Evolutionary conservation across 2,888 invertebrate genomes (phyloP).

Genomic region (Erebia aethiops): DNA sequence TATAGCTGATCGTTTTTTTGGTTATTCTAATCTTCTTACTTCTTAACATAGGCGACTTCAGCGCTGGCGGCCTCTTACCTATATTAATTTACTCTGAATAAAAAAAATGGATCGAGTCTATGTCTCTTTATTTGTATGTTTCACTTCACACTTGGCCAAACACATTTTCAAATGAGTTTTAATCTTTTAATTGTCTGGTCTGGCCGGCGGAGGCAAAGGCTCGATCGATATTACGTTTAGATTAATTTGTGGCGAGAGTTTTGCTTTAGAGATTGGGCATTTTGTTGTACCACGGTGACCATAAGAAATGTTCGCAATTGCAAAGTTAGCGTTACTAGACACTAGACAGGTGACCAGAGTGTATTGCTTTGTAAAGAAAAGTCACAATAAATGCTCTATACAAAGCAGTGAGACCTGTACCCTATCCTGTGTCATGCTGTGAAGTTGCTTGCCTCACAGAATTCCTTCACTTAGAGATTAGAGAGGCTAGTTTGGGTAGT

Average conservation of each 20-base stretch:
- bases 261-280: slow-evolving; percentile 63
- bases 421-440: neutral
- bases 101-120: slow-evolving; percentile 70
- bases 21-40: slow-evolving; percentile 13
- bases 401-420: neutral
- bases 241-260: slow-evolving; percentile 75
- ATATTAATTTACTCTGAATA: slow-evolving; percentile 67
- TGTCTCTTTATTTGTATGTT: slow-evolving; percentile 59
- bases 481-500: slow-evolving; percentile 33
- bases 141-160: neutral
- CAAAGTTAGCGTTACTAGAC: neutral
- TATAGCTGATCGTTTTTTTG: slow-evolving; percentile 20
- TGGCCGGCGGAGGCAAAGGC: slow-evolving; percentile 61
- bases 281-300: slow-evolving; percentile 28
- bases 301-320: neutral
- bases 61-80: slow-evolving; percentile 38
- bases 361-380: neutral
- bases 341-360: neutral
- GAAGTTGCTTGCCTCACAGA: neutral
- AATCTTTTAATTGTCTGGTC: slow-evolving; percentile 31
- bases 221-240: slow-evolving; percentile 70
- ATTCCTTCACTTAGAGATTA: slow-evolving; percentile 6
- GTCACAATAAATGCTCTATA: neutral
- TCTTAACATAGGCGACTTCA: slow-evolving; percentile 15
- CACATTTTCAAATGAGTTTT: neutral